A percentile compares a stretch with the other conserved stretches of the same genome.
These are phyloP conservation scores for Timandra comae DNA, from an alignment of 2,888 invertebrate genomes.

Conservation along the genomic window DNA sequence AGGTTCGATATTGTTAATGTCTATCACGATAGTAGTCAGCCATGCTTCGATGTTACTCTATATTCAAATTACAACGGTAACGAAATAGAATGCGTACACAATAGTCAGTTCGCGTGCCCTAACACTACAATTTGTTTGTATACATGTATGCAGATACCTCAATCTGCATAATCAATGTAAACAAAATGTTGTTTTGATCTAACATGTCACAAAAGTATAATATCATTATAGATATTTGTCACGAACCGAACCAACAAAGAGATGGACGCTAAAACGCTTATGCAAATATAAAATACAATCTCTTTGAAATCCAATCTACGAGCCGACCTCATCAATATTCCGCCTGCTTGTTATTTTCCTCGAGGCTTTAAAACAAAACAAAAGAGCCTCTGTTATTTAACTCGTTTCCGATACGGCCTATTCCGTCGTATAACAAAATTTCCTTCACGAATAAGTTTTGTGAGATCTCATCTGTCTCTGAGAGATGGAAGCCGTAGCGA, in stretches of 20 bases:
- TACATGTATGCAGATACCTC: background rate
- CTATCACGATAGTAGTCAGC: too few relatives aligned
- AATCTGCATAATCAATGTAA: slow-evolving; percentile 1
- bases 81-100: too few relatives aligned
- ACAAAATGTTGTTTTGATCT: slow-evolving; percentile 21
- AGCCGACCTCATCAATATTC: slow-evolving; percentile 63
- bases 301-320: slow-evolving; percentile 39
- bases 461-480: slow-evolving; percentile 47
- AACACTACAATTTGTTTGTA: background rate
- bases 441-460: slow-evolving; percentile 44
- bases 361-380: slow-evolving; percentile 55
- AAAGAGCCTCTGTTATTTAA: slow-evolving; percentile 68
- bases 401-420: slow-evolving; percentile 73
- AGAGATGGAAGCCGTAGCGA: slow-evolving; percentile 46
- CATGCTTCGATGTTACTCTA: too few relatives aligned
- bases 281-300: slow-evolving; percentile 39
- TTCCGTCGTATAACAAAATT: slow-evolving; percentile 65
- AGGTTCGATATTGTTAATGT: too few relatives aligned
- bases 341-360: slow-evolving; percentile 58
- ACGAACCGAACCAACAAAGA: slow-evolving; percentile 25
- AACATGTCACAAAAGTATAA: slow-evolving; percentile 2
- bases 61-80: too few relatives aligned
- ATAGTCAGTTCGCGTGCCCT: too few relatives aligned
- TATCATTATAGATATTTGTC: slow-evolving; percentile 18
- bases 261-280: slow-evolving; percentile 34